These are phyloP conservation scores for Rhagoletis pomonella DNA, from an alignment of 1,140 invertebrate species.

Conservation along the genomic window DNA sequence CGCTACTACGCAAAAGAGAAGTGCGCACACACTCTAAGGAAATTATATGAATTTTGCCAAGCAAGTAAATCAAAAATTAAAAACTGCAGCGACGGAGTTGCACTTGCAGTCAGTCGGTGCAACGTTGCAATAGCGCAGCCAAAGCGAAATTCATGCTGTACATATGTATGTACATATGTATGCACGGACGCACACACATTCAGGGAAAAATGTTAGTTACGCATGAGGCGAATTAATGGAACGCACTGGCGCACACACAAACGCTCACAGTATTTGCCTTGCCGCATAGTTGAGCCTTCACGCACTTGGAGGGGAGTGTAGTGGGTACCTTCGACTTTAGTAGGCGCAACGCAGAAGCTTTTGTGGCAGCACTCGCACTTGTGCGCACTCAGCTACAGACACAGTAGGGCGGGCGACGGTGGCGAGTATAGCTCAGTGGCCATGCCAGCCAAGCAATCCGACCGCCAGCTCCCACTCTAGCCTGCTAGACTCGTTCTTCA, in stretches of 20 bases:
- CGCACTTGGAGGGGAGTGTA: background rate
- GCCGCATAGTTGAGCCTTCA: background rate
- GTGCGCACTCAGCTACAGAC: constrained; percentile 4
- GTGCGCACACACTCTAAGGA: constrained; percentile 1
- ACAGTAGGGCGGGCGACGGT: constrained; percentile 37
- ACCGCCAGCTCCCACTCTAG: background rate
- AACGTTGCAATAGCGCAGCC: constrained; percentile 7
- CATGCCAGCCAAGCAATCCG: background rate
- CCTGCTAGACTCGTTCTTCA: background rate
- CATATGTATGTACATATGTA: background rate
- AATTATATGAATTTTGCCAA: constrained; percentile 38
- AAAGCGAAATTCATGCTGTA: background rate
- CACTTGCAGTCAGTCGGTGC: background rate
- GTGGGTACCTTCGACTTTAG: background rate
- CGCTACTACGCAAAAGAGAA: background rate
- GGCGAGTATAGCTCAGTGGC: background rate
- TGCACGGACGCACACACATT: background rate
- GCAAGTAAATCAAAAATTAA: constrained; percentile 43
- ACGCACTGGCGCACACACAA: constrained; percentile 26
- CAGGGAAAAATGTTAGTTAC: constrained; percentile 17
- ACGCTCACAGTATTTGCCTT: background rate
- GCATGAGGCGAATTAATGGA: constrained; percentile 40
- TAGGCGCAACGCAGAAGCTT: background rate
- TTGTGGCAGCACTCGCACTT: constrained; percentile 19
- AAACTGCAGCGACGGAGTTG: constrained; percentile 9